Base-by-base conservation (phyloP, 2,888 invertebrate genomes). In the Noctuana brunneofusca region DNA sequence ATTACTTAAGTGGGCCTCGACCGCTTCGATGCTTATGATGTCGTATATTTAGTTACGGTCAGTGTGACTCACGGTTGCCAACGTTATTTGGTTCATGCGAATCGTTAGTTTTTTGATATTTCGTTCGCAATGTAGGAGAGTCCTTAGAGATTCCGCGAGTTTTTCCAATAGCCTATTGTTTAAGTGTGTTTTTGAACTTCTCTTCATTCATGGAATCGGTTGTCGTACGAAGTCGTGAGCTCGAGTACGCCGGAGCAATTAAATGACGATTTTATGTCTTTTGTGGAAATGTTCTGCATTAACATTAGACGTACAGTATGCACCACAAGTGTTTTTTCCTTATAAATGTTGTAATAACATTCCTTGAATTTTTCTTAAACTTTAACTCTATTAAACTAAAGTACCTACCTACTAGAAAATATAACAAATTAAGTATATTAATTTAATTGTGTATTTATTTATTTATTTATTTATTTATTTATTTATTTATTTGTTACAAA, bases 121-220 rank as follows among this genome's bases (percentile, higher is more conserved):
- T 16, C 16, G 46, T 16, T 27, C 12, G 55, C 41, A n/a, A 22
- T 41, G 56, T 43, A 22, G 43, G 14, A 43, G 32, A 24, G 50
- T 50, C 55, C 38, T 49, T 63, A 50, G 76, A 72, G 73, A 76
- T 81, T 80, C 76, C 75, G 71, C 73, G 76, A 76, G 75, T 76
- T 82, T 80, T 81, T 81, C 78, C 76, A 82, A 83, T 81, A 68
- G 75, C 70, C 77, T 75, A 86, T 86, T 86, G 84, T 86, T 68
- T 79, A 75, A 75, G 72, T 68, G 71, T 78, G 77, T 76, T 80
- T 83, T 78, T 76, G 70, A 78, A 76, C 72, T 50, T 63, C 56
- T 76, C 69, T 68, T 72, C 76, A 76, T 85, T 83, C 86, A 76
- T 69, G 77, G 83, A 81, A 84, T 69, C 68, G 66, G 71, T 70